These are phyloP conservation scores for Petrocephalus microphthalmus DNA, from an alignment of 2,113 vertebrate species.

Conservation along the genomic window DNA sequence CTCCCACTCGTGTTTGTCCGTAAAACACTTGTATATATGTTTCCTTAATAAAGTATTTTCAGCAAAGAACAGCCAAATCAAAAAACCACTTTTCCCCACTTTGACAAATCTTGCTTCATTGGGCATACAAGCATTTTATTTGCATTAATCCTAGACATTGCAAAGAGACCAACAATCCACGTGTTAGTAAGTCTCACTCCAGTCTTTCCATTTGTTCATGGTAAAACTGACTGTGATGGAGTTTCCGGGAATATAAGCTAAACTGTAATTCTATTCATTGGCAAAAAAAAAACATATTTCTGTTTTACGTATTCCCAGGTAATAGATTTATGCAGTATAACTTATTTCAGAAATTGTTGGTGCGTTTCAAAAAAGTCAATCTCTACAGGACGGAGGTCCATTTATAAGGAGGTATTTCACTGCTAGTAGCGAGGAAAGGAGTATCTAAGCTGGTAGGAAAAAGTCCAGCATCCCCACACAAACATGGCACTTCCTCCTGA, in stretches of 20 bases:
- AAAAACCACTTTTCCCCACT: neutral
- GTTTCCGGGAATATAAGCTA: neutral
- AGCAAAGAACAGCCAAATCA: neutral
- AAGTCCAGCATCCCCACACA: neutral
- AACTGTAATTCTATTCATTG: neutral
- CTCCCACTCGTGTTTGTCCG: neutral
- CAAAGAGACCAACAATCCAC: neutral
- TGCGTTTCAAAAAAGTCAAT: neutral
- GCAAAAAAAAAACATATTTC: neutral
- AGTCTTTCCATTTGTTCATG: neutral
- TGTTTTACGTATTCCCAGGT: neutral
- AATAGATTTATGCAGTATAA: neutral
- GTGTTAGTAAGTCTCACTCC: neutral
- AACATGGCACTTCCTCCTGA: too few species aligned
- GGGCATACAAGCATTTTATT: neutral
- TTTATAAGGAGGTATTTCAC: neutral
- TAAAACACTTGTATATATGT: neutral
- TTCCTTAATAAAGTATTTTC: neutral
- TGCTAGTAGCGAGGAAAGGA: neutral
- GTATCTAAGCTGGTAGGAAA: neutral
- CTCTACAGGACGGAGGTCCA: neutral
- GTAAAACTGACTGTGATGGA: neutral
- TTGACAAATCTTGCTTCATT: neutral
- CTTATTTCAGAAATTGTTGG: neutral
- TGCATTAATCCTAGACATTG: neutral